Percentiles rank a stretch among this genome's conserved stretches.
These are phyloP conservation scores for Ardeotis arabs DNA, from an alignment of 2,113 vertebrate genomes.

Conservation along the genomic window DNA sequence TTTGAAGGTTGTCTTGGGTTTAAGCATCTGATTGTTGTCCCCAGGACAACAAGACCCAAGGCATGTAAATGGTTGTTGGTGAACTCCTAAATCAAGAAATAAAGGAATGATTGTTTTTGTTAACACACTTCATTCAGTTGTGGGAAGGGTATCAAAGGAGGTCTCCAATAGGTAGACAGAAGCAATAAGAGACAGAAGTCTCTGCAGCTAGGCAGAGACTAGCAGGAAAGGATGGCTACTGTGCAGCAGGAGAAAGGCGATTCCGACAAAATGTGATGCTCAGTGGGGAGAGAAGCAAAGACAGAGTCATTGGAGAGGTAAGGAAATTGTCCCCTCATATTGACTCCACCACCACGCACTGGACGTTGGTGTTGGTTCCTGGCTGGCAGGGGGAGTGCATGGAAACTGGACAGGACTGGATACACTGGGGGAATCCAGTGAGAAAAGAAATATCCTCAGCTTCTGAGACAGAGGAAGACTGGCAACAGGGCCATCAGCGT, in stretches of 20 bases:
- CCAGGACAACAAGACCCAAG: background rate
- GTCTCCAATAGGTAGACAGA: background rate
- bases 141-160: background rate
- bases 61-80: background rate
- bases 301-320: background rate
- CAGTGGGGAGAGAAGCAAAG: background rate
- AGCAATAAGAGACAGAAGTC: background rate
- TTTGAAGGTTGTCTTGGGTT: background rate
- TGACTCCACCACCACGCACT: rapidly evolving
- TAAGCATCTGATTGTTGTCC: background rate
- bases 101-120: background rate
- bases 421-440: background rate
- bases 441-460: background rate
- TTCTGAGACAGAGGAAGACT: background rate
- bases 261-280: background rate
- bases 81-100: background rate
- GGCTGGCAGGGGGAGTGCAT: background rate
- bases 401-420: background rate
- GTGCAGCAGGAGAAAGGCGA: background rate
- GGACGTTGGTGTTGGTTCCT: background rate
- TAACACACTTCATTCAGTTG: background rate
- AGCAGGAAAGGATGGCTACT: background rate
- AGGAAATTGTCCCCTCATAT: background rate
- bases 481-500: background rate
- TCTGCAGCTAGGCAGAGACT: background rate